Evolutionary conservation across 2,113 vertebrate species (phyloP).

Genomic region (Periophthalmus modestus): DNA sequence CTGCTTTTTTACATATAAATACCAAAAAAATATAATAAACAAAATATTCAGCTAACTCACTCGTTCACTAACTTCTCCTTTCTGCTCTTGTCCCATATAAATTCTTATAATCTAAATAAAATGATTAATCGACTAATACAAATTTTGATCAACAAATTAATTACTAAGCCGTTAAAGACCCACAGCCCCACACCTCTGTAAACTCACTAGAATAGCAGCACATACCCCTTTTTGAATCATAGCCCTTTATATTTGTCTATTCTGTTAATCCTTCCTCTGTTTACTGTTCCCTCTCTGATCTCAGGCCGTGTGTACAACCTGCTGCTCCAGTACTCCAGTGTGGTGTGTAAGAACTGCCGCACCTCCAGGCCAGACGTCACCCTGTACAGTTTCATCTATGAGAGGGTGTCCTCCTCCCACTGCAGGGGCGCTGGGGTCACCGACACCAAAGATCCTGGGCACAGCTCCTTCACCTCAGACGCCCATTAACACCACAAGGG

Average conservation of each 20-base stretch:
- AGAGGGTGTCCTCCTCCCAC: conserved; percentile 72
- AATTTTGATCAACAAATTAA: too few species aligned
- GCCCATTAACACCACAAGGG: conserved; percentile 37
- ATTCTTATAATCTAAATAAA: too few species aligned
- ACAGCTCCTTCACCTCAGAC: conserved; percentile 37
- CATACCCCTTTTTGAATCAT: too few species aligned
- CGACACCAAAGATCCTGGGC: conserved; percentile 45
- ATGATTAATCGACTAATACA: too few species aligned
- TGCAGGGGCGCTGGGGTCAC: conserved; percentile 43
- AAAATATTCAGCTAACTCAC: too few species aligned
- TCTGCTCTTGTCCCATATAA: too few species aligned
- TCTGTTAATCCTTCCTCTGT: neutral
- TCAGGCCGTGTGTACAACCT: conserved; percentile 86
- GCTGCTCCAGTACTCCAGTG: conserved; percentile 84
- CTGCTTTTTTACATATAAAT: too few species aligned
- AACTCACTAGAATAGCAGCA: too few species aligned
- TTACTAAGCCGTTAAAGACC: too few species aligned
- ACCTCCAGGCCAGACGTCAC: conserved; percentile 82
- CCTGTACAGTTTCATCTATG: conserved; percentile 88
- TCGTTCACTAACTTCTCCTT: too few species aligned
- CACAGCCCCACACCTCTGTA: neutral
- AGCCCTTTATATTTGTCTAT: conserved; percentile 4
- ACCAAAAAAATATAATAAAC: too few species aligned
- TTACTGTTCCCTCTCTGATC: neutral
- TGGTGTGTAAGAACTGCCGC: conserved; percentile 86